Evolutionary conservation across 2,888 invertebrate species (phyloP), one percentile per base, ranked within the genome.

Genomic region (Nomada hirtipes): DNA sequence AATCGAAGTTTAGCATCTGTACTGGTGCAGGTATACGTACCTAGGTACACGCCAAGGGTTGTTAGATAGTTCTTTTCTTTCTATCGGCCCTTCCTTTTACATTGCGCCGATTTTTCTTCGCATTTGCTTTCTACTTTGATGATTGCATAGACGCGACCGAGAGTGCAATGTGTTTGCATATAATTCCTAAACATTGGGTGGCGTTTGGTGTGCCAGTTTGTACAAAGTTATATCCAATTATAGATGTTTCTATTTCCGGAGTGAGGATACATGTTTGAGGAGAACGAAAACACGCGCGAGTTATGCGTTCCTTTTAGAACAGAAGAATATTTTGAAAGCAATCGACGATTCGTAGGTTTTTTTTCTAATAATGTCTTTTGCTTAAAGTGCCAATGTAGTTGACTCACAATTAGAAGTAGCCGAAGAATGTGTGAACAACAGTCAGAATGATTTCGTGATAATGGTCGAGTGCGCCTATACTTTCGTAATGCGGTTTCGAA

Each of bases 1-100:
- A 77, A 82, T 86, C 82, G 52, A 90, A 85, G 60, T 85, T 82
- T 57, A 52, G 52, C 18, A 76, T 82, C 60, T 36, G 36, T 44
- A 68, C 65, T 79, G 76, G 79, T 76, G 79, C 75, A 82, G 65
- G 53, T 73, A 23, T n/a, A 26, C 26, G 20, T n/a, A 20, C 53
- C 9, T 44, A 60, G 26, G 36, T 67, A 20, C 64, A 9, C 20
- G 52, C 26, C 7, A 42, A 55, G 36, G 9, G 52, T 50, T 67
- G 29, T 50, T 20, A 20, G 26, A 13, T 15, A 47, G 2, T 13
- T 20, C 4, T 55, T 20, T 67, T 42, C 42, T 42, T 26, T 18
- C 11, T 15, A 29, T n/a, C 36, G 36, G 4, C 36, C 36, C 36
- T 36, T 36, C 36, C 57, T 26, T 13, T 57, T 15, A 26, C 26